Conservation (phyloP, 30 jellyfish, hydroid and myxozoan species). For the Euphysa ruthae region DNA sequence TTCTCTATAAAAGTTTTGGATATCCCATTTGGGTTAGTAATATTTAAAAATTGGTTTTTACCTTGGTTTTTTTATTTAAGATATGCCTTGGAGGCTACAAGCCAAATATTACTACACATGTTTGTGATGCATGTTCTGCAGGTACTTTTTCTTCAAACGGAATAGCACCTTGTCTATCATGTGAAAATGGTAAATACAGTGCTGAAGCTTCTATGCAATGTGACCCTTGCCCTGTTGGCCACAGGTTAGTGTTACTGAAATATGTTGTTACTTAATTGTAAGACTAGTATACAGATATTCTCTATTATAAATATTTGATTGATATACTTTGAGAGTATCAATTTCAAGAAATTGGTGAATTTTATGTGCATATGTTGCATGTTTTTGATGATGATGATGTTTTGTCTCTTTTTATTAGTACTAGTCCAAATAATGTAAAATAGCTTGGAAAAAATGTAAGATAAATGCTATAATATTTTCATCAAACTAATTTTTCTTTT, state of each 20-base stretch:
- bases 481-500: too few relatives aligned
- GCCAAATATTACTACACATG: conserved; percentile 63
- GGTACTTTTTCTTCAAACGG: conserved; percentile 71
- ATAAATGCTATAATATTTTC: too few relatives aligned
- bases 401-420: too few relatives aligned
- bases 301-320: too few relatives aligned
- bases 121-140: conserved; percentile 56
- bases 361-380: too few relatives aligned
- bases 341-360: too few relatives aligned
- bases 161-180: conserved; percentile 40
- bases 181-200: conserved; percentile 83
- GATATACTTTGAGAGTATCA: too few relatives aligned
- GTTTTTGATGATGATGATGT: too few relatives aligned
- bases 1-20: too few relatives aligned
- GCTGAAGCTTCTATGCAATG: conserved; percentile 47
- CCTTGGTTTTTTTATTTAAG: conserved; percentile 34
- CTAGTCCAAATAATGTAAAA: too few relatives aligned
- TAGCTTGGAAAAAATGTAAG: too few relatives aligned
- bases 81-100: conserved; percentile 68
- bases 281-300: not conserved
- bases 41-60: not conserved
- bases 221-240: conserved; percentile 63
- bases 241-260: conserved; percentile 26
- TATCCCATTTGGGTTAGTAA: not conserved
- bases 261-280: too few relatives aligned